Percentiles rank a stretch among this genome's conserved stretches.
These are phyloP conservation scores for Podargus strigoides DNA, from an alignment of 2,797 vertebrate genomes.

Conservation along the genomic window DNA sequence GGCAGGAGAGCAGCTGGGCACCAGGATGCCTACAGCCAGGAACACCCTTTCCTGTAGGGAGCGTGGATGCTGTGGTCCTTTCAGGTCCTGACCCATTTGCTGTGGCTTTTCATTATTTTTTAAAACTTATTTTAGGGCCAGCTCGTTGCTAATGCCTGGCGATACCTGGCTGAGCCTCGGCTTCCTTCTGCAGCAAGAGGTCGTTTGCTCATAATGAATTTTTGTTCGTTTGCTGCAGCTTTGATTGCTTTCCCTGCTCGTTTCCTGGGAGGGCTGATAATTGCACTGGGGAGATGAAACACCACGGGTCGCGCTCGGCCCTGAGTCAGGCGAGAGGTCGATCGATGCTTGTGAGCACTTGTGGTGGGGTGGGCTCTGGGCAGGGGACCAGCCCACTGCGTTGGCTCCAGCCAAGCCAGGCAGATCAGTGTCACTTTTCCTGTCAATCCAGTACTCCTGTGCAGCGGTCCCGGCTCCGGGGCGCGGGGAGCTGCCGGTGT, in stretches of 20 bases:
- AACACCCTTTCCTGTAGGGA: neutral
- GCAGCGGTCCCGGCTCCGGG: accelerated
- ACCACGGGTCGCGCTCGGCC: accelerated
- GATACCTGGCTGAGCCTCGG: neutral
- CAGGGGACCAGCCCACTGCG: accelerated
- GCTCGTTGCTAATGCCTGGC: no score
- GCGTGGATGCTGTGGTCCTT: neutral
- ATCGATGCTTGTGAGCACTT: accelerated
- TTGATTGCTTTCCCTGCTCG: neutral
- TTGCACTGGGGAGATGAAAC: neutral
- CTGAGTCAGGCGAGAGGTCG: accelerated
- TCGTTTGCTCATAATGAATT: neutral
- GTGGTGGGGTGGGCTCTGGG: neutral
- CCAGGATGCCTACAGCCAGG: no score
- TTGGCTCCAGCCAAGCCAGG: neutral
- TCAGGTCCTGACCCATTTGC: neutral
- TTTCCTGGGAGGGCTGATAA: neutral
- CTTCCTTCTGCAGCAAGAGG: neutral
- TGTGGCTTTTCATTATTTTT: neutral
- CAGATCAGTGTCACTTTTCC: neutral
- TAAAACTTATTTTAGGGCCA: neutral
- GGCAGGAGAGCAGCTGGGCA: no score
- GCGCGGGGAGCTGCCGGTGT: accelerated
- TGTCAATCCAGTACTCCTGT: accelerated
- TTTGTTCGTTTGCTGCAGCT: neutral